Base-by-base conservation (phyloP, 2,113 vertebrate genomes). In the Porphyrio hochstetteri region DNA sequence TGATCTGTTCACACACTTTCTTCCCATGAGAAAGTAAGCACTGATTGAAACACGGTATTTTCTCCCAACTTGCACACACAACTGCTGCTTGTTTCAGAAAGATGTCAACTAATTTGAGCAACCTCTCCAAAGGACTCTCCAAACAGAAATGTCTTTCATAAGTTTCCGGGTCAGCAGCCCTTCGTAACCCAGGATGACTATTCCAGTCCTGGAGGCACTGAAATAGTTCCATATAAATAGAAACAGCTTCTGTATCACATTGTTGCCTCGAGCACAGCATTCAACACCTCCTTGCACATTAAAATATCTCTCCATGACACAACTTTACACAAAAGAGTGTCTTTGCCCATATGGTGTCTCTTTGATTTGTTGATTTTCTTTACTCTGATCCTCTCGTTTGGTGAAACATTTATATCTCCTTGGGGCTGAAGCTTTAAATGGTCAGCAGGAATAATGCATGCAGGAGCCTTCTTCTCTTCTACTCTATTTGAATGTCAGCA, bases 141-240 rank as follows among this genome's bases (percentile, higher is more conserved):
- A 97, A 98, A 98, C 98, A 99, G 98, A 98, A 98, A 98, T 98
- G 98, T 98, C 97, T 98, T 98, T 98, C 97, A 98, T 98, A 98
- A 98, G 98, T 98, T 98, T 99, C 98, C 98, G 97, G 98, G 98
- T 99, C 98, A 99, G 94, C 83, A 97, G 98, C 97, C 98, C 97
- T 97, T 78, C 55, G 63, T 97, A 97, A 98, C 98, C 95, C 90
- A 96, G 96, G 96, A 98, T 98, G 96, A 96, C 72, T 95, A 98
- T 98, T 98, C 97, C 97, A 93, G 96, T 96, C 97, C 98, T 98
- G 97, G 96, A 98, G 97, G 94, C 97, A 96, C 97, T 88, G 95
- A 98, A 98, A 98, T 98, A 98, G 97, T 96, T 94, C 91, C 94
- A 94, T 97, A 98, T 98, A 98, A 98, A 98, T 93, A 97, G 98